phyloP scores from a whole-genome alignment of 2,113 vertebrate genomes.

The Arenaria interpres region DNA sequence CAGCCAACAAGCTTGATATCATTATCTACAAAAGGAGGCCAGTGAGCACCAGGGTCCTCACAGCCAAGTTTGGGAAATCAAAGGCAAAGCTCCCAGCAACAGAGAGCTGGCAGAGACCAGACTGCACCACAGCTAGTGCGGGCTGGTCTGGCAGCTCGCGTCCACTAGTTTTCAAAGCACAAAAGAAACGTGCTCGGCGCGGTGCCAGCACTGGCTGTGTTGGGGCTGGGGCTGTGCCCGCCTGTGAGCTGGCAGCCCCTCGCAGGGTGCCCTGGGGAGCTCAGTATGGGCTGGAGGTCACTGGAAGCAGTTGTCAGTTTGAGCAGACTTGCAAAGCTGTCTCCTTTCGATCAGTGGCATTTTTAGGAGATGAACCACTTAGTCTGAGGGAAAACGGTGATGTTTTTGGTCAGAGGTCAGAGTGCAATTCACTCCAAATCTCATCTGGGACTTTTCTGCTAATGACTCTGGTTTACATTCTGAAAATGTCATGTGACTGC shows the following conservation, averaged over 20 bases:
- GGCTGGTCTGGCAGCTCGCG: not conserved
- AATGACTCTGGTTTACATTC: not conserved
- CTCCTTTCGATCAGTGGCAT: not conserved
- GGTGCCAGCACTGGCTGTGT: not conserved
- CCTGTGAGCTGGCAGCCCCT: not conserved
- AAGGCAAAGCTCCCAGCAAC: constrained; percentile 55
- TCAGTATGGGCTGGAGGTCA: not conserved
- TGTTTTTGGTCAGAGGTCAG: not conserved
- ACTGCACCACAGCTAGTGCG: not conserved
- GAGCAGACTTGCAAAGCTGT: not conserved
- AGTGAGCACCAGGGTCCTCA: not conserved
- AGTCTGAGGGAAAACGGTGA: not conserved
- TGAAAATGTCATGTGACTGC: not conserved
- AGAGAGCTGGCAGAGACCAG: not conserved
- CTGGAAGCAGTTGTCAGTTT: not conserved
- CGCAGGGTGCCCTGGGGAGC: not conserved
- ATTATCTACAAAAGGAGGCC: constrained; percentile 59
- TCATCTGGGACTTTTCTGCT: not conserved
- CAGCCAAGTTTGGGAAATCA: constrained; percentile 62
- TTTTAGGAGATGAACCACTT: not conserved
- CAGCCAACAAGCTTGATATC: constrained; percentile 69
- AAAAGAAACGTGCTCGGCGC: not conserved
- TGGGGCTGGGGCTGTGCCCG: not conserved
- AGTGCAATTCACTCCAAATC: not conserved
- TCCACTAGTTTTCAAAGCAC: not conserved